Evolutionary conservation across 1,140 invertebrate genomes (phyloP).

Genomic region (Eriosoma lanigerum): DNA sequence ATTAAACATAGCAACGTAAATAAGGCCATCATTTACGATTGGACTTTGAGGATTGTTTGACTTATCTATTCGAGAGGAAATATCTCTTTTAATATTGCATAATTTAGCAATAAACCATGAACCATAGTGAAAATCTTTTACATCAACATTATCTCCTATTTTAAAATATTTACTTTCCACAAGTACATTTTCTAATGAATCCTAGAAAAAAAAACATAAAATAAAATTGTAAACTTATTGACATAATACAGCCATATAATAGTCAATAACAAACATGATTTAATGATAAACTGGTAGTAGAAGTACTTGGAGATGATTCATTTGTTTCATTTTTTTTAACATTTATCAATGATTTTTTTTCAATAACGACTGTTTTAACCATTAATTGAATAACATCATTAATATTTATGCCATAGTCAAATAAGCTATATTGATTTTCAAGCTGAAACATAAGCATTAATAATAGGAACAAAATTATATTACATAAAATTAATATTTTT

Average conservation of each 20-base stretch:
- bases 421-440: constrained; percentile 72
- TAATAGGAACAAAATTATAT: too few species aligned
- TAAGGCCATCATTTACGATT: constrained; percentile 52
- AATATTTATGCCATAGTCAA: constrained; percentile 76
- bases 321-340: neutral
- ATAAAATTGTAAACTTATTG: neutral
- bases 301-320: neutral
- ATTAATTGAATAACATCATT: constrained; percentile 79
- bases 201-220: neutral
- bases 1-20: constrained; percentile 55
- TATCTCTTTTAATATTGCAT: constrained; percentile 55
- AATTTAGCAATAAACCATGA: constrained; percentile 70
- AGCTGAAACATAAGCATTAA: constrained; percentile 61
- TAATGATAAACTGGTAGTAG: neutral
- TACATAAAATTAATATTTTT: too few species aligned
- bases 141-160: constrained; percentile 74
- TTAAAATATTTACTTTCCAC: constrained; percentile 54
- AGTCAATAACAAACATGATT: neutral
- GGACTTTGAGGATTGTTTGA: constrained; percentile 61
- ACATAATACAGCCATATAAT: neutral
- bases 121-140: constrained; percentile 62
- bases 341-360: neutral
- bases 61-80: constrained; percentile 56
- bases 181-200: neutral
- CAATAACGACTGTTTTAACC: constrained; percentile 55